Percentiles rank a stretch among this genome's conserved stretches.
These are phyloP conservation scores for Micromys minutus DNA, from an alignment of 2,113 vertebrate genomes.

Conservation along the genomic window DNA sequence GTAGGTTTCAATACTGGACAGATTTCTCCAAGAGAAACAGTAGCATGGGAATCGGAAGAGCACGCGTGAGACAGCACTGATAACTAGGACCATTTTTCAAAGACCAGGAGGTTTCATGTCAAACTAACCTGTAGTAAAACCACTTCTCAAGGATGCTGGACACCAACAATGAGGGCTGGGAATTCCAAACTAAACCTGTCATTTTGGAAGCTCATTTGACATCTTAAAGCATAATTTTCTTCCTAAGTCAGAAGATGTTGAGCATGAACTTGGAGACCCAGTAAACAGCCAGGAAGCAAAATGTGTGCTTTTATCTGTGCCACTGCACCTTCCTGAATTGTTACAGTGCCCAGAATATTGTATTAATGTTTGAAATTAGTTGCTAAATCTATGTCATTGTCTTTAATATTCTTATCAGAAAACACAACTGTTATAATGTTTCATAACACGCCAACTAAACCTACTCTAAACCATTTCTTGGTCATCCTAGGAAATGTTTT, in stretches of 20 bases:
- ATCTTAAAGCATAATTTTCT: constrained; percentile 38
- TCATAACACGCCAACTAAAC: not conserved
- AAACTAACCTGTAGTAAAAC: not conserved
- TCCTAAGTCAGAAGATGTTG: not conserved
- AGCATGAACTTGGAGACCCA: not conserved
- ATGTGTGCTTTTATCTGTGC: not conserved
- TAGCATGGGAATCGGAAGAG: not conserved
- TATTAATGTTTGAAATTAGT: not conserved
- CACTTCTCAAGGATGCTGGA: not conserved
- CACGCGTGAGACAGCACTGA: not conserved
- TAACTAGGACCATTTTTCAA: not conserved
- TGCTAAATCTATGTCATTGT: constrained; percentile 28
- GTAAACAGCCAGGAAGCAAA: not conserved
- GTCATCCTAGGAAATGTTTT: constrained; percentile 16
- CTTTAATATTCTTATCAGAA: constrained; percentile 24
- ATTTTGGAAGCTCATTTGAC: not conserved
- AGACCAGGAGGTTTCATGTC: not conserved
- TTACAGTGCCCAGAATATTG: not conserved
- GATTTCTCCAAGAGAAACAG: not conserved
- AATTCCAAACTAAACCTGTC: not conserved
- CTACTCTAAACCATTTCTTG: not conserved
- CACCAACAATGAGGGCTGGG: not conserved
- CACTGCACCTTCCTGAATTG: not conserved
- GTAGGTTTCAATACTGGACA: not conserved
- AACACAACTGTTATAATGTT: constrained; percentile 46